Evolutionary conservation across 2,797 vertebrate genomes (phyloP), one percentile per base, ranked within the genome.

Genomic region (Tolypeutes matacus): DNA sequence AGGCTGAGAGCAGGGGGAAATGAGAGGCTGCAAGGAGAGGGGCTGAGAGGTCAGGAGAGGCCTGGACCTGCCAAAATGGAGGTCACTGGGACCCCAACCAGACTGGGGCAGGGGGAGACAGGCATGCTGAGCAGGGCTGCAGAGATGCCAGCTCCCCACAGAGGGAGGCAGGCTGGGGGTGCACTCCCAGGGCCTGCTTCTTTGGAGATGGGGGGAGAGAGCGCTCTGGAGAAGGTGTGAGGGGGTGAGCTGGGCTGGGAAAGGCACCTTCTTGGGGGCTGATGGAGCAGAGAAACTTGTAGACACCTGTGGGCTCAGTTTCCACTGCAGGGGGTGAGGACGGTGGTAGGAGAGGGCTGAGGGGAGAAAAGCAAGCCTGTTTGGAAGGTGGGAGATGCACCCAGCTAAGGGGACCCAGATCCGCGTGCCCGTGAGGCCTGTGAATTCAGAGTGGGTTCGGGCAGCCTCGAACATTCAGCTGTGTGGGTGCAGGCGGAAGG

Each of bases 301-400:
- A 14, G 65, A 39, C 11, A 1, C 12, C n/a, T 23, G 23, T 20
- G 36, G 36, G 72, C 42, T 29, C 51, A 20, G 31, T 49, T 11
- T 31, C 69, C 6, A 29, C 4, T 0, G 21, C 56, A 3, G 2
- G 53, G 49, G 18, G 49, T 25, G 3, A 56, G 29, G 46, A 25
- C 20, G 12, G 42, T 12, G 7, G 11, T 0, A 2, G 17, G 15
- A 4, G 14, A 9, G 70, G 36, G 4, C 18, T 0, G 2, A 27
- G 53, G 65, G 65, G 36, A 6, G 53, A 11, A 82, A 1, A 34
- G 3, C 0, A 15, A 7, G n/a, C 3, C 53, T 83, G 84, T 21
- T 7, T 10, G n/a, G 83, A 67, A 73, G 53, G 27, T 25, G 23
- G 18, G 13, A 36, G 69, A 3, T 51, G 3, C 34, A 36, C 20